Conservation (phyloP, 2,797 vertebrate genomes). For the Pseudotriccus pelzelni region DNA sequence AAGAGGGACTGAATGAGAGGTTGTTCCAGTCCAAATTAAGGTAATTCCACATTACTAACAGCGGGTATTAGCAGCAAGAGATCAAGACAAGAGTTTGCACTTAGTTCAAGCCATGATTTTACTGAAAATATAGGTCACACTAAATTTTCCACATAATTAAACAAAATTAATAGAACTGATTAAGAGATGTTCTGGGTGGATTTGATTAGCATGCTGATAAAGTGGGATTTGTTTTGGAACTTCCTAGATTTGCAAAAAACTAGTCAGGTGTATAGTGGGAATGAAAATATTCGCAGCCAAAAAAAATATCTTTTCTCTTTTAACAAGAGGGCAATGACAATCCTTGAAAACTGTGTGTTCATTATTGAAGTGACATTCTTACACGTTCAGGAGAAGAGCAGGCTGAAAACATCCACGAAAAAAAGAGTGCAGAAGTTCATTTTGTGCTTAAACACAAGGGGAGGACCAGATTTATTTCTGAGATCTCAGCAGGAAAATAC, state of each 20-base stretch:
- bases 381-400: slow-evolving; percentile 74
- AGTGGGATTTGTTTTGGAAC: background rate
- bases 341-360: slow-evolving; percentile 80
- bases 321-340: slow-evolving; percentile 66
- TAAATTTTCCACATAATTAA: background rate
- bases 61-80: background rate
- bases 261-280: background rate
- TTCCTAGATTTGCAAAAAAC: background rate
- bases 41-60: background rate
- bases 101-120: background rate
- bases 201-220: background rate
- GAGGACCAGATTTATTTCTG: background rate
- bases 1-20: background rate
- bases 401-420: slow-evolving; percentile 73
- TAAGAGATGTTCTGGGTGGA: background rate
- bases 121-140: background rate
- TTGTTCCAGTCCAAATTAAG: background rate
- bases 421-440: slow-evolving; percentile 78
- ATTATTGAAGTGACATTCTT: slow-evolving; percentile 81
- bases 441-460: slow-evolving; percentile 82
- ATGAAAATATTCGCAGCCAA: background rate
- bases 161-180: background rate
- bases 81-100: background rate
- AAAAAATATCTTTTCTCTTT: background rate
- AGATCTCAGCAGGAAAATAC: background rate